Evolutionary conservation across 2,113 vertebrate genomes (phyloP), one percentile per base, ranked within the genome.

Genomic region (Bambusicola thoracicus): DNA sequence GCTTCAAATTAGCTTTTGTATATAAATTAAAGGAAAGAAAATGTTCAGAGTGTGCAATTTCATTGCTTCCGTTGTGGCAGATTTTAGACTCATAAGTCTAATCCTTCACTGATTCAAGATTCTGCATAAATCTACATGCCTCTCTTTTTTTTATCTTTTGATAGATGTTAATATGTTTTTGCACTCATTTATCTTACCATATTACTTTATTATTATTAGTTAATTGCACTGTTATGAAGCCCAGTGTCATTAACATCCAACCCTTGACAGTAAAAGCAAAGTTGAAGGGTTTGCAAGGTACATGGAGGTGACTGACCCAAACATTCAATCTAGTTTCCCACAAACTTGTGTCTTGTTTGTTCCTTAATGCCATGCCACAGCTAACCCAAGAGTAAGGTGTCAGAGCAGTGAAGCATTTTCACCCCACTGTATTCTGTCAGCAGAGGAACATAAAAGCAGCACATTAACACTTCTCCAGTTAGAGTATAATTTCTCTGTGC

Each of bases 401-500:
- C 62, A 80, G 44, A 44, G 20, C 34, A 49, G 8, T 29, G 40
- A 95, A 36, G 20, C 10, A 77, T 93, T 96, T 96, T 94, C 79
- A 81, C 20, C 30, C 91, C 8, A 0, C n/a, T 81, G 32, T 17
- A 63, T 7, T 62, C 85, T 93, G 58, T 86, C 93, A 96, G 27
- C 19, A 87, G 85, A 95, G 75, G 48, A 95, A 95, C 70, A 89
- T 93, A 74, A 87, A 96, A 93, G 22, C 80, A 76, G 22, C 8
- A 25, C 81, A 62, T 55, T 89, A 79, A 84, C 90, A 38, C 20
- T 95, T 51, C 19, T 68, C 24, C 73, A 34, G 13, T 90, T 89
- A 95, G 66, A 82, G 51, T 73, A 13, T 44, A 74, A 75, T 92
- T 91, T 90, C n/a, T 94, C 53, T 44, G 53, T 22, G 2, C 13